Percentiles rank a stretch among this genome's conserved stretches.
These are phyloP conservation scores for Premnoplex brunnescens DNA, from an alignment of 2,797 vertebrate genomes.

Conservation along the genomic window DNA sequence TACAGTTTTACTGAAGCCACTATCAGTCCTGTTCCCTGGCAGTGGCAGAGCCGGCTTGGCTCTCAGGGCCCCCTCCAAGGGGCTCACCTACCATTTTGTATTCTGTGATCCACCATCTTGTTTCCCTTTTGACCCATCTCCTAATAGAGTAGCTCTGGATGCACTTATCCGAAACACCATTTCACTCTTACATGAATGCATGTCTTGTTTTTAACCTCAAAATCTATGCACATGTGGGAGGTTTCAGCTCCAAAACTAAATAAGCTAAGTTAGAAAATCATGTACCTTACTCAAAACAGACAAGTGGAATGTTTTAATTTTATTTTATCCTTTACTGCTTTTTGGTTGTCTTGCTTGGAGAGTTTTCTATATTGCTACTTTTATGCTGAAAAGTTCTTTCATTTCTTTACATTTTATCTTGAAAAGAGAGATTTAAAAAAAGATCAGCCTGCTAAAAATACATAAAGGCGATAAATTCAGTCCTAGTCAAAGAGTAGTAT, in stretches of 20 bases:
- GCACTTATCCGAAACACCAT: background rate
- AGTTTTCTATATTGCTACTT: background rate
- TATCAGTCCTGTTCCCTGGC: background rate
- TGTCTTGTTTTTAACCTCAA: background rate
- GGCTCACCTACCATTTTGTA: conserved; percentile 15
- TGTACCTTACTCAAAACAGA: background rate
- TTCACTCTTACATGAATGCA: background rate
- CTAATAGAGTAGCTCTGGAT: background rate
- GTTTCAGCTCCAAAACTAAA: background rate
- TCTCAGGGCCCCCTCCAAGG: accelerated
- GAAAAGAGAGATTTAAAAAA: background rate
- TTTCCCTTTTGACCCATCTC: background rate
- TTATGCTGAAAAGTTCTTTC: background rate
- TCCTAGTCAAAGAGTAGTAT: background rate
- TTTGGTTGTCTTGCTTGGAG: background rate
- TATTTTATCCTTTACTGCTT: background rate
- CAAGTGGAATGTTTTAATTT: background rate
- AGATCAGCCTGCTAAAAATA: background rate
- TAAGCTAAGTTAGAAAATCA: background rate
- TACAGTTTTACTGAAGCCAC: background rate
- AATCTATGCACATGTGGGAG: background rate
- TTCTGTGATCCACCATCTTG: background rate
- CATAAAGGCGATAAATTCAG: background rate
- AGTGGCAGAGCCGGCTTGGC: background rate
- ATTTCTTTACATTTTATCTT: conserved; percentile 3